phyloP scores from a whole-genome alignment of 2,888 invertebrate genomes.

The Halictus quadricinctus region DNA sequence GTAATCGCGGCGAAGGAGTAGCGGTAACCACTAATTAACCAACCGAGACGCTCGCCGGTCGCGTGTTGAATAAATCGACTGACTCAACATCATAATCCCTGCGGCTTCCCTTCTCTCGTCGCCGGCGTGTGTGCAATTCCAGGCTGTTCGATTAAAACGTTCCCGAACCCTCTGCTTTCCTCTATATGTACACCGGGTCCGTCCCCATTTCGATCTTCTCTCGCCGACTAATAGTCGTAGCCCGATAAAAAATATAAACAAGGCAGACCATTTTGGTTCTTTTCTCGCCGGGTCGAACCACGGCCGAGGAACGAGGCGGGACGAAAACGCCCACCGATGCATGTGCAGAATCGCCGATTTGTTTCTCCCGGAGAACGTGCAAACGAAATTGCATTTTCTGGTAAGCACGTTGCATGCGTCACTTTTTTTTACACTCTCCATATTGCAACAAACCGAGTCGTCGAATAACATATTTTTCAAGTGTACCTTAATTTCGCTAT shows the following conservation, averaged over 20 bases:
- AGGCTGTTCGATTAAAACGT: conserved; percentile 50
- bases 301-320: conserved; percentile 26
- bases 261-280: conserved; percentile 10
- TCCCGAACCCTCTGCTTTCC: not conserved
- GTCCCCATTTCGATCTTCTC: conserved; percentile 19
- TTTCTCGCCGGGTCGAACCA: conserved; percentile 24
- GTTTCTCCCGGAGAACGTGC: conserved; percentile 43
- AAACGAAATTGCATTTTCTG: conserved; percentile 63
- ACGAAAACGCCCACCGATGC: conserved; percentile 38
- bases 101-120: not conserved
- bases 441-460: not conserved
- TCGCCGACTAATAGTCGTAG: not conserved
- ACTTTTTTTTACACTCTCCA: not conserved
- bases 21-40: conserved; percentile 39
- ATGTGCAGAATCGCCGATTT: conserved; percentile 33
- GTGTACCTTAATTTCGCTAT: no score
- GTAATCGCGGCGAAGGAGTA: conserved; percentile 23
- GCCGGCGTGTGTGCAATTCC: conserved; percentile 30
- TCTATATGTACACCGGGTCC: not conserved
- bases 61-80: conserved; percentile 49
- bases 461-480: no score
- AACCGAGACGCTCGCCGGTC: conserved; percentile 4
- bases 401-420: conserved; percentile 47
- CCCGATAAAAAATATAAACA: conserved; percentile 28
- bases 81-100: conserved; percentile 45